Evolutionary conservation across 1,140 invertebrate species (phyloP).

Genomic region (Dolichoris vasculosae): DNA sequence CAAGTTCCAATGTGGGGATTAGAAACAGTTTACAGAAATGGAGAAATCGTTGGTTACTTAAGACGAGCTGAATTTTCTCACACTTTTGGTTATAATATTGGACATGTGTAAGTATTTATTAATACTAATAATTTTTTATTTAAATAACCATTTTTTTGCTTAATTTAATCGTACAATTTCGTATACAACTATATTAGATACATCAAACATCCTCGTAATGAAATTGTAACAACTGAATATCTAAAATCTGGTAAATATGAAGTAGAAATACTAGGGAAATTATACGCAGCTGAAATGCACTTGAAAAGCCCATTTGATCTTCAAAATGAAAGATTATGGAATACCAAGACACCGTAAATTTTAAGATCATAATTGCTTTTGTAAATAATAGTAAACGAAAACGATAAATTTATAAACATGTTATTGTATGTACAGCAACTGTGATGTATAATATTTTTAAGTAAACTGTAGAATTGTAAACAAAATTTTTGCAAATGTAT

Average conservation of each 20-base stretch:
- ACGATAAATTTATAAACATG: slow-evolving; percentile 26
- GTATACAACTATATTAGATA: slow-evolving; percentile 69
- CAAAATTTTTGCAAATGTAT: slow-evolving; percentile 4
- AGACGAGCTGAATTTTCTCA: slow-evolving; percentile 88
- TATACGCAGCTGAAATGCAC: slow-evolving; percentile 81
- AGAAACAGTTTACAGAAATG: slow-evolving; percentile 88
- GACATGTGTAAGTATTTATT: slow-evolving; percentile 76
- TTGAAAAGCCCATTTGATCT: slow-evolving; percentile 88
- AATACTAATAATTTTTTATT: slow-evolving; percentile 17
- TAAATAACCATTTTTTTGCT: slow-evolving; percentile 40
- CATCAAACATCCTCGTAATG: slow-evolving; percentile 75
- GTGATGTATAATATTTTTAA: slow-evolving; percentile 41
- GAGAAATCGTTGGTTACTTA: slow-evolving; percentile 84
- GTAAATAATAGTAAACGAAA: slow-evolving; percentile 8
- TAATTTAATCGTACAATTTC: background rate
- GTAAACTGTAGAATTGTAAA: background rate
- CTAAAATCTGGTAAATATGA: slow-evolving; percentile 84
- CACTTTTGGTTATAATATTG: slow-evolving; percentile 82
- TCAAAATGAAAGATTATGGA: slow-evolving; percentile 76
- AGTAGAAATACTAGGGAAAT: slow-evolving; percentile 85
- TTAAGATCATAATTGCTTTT: background rate
- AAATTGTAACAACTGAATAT: slow-evolving; percentile 79
- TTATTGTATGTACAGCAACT: slow-evolving; percentile 35
- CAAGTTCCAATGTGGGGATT: slow-evolving; percentile 85
- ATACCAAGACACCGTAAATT: slow-evolving; percentile 47